Percentiles rank a stretch among this genome's conserved stretches.
Conservation (phyloP, 2,113 vertebrate species). For the Gopherus evgoodei region DNA sequence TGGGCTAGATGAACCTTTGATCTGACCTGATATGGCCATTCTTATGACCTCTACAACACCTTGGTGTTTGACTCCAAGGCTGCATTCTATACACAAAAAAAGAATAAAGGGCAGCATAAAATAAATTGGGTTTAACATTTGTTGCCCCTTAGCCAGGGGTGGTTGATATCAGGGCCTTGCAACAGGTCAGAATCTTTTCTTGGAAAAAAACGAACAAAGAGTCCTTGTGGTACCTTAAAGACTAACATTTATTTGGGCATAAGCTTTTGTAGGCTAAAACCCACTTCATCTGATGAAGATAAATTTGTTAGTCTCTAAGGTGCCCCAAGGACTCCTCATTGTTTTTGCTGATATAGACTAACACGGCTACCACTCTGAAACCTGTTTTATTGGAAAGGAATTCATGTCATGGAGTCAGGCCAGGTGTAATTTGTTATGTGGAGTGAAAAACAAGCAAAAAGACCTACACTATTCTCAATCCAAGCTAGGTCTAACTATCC, state of each 20-base stretch:
- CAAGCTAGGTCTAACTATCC: neutral
- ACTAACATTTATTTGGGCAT: no score
- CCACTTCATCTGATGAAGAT: no score
- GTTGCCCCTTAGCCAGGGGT: neutral
- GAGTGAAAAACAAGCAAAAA: no score
- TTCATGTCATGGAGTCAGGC: neutral
- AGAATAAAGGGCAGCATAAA: neutral
- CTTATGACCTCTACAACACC: neutral
- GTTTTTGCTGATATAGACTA: no score
- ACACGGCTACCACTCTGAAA: no score
- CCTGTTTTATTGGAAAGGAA: neutral
- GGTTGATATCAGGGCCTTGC: neutral
- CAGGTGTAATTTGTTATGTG: neutral
- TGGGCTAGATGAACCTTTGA: no score
- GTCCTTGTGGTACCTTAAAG: no score
- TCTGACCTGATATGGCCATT: no score
- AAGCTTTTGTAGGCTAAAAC: no score
- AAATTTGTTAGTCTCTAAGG: no score
- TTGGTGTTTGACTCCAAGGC: neutral
- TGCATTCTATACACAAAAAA: neutral
- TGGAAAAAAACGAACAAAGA: neutral
- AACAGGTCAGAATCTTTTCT: neutral
- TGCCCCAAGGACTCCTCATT: no score
- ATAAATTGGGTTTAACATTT: accelerated
- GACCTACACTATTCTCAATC: neutral